Conservation (phyloP, 92 coral and sea anemone genomes). For the Montipora capitata region DNA sequence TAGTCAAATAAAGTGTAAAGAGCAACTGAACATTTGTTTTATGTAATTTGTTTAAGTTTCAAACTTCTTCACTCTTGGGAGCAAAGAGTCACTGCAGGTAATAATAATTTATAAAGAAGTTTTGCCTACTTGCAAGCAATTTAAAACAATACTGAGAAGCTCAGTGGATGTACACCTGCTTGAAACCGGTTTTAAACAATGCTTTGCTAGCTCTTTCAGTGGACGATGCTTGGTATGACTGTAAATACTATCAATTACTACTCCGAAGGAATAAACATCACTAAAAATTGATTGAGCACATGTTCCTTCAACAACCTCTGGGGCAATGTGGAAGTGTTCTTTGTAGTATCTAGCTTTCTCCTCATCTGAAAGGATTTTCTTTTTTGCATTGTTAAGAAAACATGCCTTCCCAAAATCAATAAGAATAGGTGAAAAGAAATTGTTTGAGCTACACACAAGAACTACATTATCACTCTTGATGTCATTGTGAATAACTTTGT, state of each 20-base stretch:
- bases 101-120: too few species aligned
- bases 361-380: too few species aligned
- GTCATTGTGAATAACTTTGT: constrained; percentile 65
- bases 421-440: constrained; percentile 37
- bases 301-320: constrained; percentile 36
- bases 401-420: constrained; percentile 82
- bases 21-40: too few species aligned
- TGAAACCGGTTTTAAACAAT: constrained; percentile 37
- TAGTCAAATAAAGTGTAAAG: too few species aligned
- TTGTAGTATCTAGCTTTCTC: constrained; percentile 32
- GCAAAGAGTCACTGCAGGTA: too few species aligned
- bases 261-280: constrained; percentile 29
- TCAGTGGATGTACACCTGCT: constrained; percentile 69
- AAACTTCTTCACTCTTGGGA: too few species aligned
- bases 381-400: constrained; percentile 20
- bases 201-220: constrained; percentile 67
- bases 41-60: too few species aligned
- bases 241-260: constrained; percentile 41
- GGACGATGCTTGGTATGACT: constrained; percentile 17
- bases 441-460: neutral
- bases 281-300: constrained; percentile 7
- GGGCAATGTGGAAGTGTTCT: constrained; percentile 69
- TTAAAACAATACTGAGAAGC: constrained; percentile 24
- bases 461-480: constrained; percentile 76
- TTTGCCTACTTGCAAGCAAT: neutral